A percentile compares a stretch with the other conserved stretches of the same genome.
phyloP scores from a whole-genome alignment of 1,140 invertebrate species.

The Linepithema humile region DNA sequence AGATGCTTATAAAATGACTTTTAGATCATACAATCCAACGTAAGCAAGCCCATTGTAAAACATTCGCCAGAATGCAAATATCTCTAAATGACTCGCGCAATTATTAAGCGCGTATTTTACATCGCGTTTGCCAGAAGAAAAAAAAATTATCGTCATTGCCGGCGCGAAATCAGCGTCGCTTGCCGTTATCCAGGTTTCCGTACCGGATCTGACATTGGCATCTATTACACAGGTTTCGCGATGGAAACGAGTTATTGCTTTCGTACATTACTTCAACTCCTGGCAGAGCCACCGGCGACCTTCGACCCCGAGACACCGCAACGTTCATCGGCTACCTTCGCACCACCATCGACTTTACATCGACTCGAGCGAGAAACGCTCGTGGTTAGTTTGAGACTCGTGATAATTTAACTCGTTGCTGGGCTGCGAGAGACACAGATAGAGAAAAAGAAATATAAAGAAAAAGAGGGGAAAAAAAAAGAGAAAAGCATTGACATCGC shows the following conservation, averaged over 20 bases:
- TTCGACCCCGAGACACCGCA: slow-evolving; percentile 19
- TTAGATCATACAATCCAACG: too few species aligned
- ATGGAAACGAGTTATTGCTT: slow-evolving; percentile 30
- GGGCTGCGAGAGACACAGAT: neutral
- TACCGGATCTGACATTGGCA: slow-evolving; percentile 19
- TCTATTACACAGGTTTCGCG: slow-evolving; percentile 34
- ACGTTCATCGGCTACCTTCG: slow-evolving; percentile 10
- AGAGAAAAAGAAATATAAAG: neutral
- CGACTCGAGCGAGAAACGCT: slow-evolving; percentile 1
- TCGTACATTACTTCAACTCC: slow-evolving; percentile 33
- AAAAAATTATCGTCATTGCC: slow-evolving; percentile 33
- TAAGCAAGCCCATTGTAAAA: too few species aligned
- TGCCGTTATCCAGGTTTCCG: neutral
- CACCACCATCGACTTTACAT: slow-evolving; percentile 9
- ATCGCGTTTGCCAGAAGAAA: neutral
- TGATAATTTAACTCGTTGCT: slow-evolving; percentile 25
- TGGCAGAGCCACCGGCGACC: slow-evolving; percentile 5
- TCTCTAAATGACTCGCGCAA: slow-evolving; percentile 19
- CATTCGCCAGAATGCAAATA: neutral
- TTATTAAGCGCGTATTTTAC: slow-evolving; percentile 32
- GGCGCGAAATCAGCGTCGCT: neutral
- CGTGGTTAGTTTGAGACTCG: neutral
- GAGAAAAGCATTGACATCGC: slow-evolving; percentile 8
- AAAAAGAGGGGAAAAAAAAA: neutral
- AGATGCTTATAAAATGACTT: too few species aligned